Conservation (phyloP, 2,113 vertebrate genomes). For the Nannobrachium achirus region DNA sequence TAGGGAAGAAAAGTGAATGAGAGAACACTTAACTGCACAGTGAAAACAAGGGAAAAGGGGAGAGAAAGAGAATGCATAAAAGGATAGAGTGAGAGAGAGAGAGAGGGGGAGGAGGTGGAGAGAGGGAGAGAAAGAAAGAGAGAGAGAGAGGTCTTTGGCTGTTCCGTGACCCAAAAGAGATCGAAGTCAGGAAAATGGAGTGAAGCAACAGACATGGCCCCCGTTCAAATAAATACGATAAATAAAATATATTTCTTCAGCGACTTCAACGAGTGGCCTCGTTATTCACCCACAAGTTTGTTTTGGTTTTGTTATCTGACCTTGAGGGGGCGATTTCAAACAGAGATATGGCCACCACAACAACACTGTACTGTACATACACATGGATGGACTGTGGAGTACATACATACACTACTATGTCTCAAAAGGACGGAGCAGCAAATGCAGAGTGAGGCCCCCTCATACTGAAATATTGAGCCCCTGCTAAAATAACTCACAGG, state of each 20-base stretch:
- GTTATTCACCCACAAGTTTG: slow-evolving; percentile 51
- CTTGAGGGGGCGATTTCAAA: slow-evolving; percentile 56
- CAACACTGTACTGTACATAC: too few relatives aligned
- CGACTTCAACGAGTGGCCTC: slow-evolving; percentile 49
- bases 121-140: slow-evolving; percentile 20
- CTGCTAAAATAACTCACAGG: slow-evolving; percentile 64
- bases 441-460: slow-evolving; percentile 19
- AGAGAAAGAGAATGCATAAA: not conserved
- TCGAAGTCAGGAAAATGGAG: slow-evolving; percentile 40
- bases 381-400: slow-evolving; percentile 51
- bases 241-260: slow-evolving; percentile 65
- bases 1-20: not conserved
- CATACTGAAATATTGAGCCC: slow-evolving; percentile 44
- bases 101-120: not conserved
- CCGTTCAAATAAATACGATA: slow-evolving; percentile 66
- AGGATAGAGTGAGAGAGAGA: too few relatives aligned
- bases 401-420: slow-evolving; percentile 47
- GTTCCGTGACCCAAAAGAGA: slow-evolving; percentile 54
- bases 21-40: not conserved
- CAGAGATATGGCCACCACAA: slow-evolving; percentile 36
- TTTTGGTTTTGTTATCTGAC: slow-evolving; percentile 51
- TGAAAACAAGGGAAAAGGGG: not conserved
- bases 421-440: slow-evolving; percentile 27
- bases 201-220: slow-evolving; percentile 57
- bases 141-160: slow-evolving; percentile 58